phyloP scores from a whole-genome alignment of 1,140 invertebrate species.

The Aphaenogaster rudis region DNA sequence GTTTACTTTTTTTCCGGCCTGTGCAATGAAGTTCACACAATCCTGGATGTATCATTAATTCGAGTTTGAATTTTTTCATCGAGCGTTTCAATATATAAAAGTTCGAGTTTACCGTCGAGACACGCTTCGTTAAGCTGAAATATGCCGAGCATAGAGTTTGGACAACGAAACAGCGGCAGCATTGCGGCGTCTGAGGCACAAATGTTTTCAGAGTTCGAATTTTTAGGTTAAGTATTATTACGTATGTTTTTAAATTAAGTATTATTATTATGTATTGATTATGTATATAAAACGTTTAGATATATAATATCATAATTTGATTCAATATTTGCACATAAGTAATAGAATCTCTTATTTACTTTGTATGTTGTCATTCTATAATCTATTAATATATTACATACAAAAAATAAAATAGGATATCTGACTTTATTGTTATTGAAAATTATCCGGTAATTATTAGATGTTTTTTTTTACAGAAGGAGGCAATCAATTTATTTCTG shows the following conservation, averaged over 20 bases:
- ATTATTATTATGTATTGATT: not conserved
- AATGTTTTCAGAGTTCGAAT: conserved; percentile 79
- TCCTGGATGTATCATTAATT: not conserved
- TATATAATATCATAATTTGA: not conserved
- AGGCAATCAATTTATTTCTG: conserved; percentile 49
- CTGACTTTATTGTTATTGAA: not conserved
- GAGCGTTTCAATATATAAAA: not conserved
- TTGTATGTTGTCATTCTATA: not conserved
- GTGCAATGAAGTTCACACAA: not conserved
- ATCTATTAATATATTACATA: not conserved
- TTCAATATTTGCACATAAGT: not conserved
- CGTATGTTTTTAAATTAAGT: conserved; percentile 4
- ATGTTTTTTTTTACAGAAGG: conserved; percentile 73
- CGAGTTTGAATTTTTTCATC: not conserved
- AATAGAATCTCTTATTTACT: not conserved
- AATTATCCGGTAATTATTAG: not conserved
- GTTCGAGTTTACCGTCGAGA: not conserved
- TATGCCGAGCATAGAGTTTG: conserved; percentile 19
- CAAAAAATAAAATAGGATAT: conserved; percentile 7
- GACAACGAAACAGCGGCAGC: conserved; percentile 58
- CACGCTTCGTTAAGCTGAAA: not conserved
- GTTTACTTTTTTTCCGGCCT: not conserved
- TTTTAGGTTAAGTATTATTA: conserved; percentile 71
- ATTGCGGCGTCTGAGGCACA: conserved; percentile 65
- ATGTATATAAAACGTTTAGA: not conserved